phyloP scores from a whole-genome alignment of 2,888 invertebrate species.

The Hedychridium roseum region DNA sequence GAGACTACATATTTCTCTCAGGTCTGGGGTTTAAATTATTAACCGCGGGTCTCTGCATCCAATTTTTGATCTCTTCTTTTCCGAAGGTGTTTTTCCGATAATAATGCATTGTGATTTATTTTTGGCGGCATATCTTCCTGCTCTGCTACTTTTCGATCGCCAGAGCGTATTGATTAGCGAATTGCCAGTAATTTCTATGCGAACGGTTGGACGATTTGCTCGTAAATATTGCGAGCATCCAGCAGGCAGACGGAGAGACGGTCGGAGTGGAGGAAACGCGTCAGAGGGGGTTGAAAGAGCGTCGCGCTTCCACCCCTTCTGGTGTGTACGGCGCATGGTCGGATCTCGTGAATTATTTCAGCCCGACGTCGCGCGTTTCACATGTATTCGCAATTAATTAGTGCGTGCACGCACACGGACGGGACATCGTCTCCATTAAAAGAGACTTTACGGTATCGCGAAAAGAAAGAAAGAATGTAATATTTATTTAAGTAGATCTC shows the following conservation, averaged over 20 bases:
- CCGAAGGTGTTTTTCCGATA: neutral
- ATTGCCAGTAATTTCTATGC: conserved; percentile 39
- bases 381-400: conserved; percentile 38
- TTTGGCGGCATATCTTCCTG: too few relatives aligned
- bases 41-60: too few relatives aligned
- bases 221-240: conserved; percentile 25
- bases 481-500: too few relatives aligned
- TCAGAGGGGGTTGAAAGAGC: conserved; percentile 6
- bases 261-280: conserved; percentile 15
- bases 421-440: conserved; percentile 19
- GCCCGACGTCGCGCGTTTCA: conserved; percentile 18
- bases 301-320: conserved; percentile 12
- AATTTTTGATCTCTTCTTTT: too few relatives aligned
- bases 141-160: too few relatives aligned
- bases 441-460: too few relatives aligned
- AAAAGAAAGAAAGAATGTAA: too few relatives aligned
- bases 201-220: conserved; percentile 25
- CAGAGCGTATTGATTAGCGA: conserved; percentile 40
- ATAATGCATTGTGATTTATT: too few relatives aligned
- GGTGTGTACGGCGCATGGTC: conserved; percentile 14
- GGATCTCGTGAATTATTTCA: conserved; percentile 34
- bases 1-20: too few relatives aligned
- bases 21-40: too few relatives aligned
- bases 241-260: too few relatives aligned
- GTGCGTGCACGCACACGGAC: conserved; percentile 14